Evolutionary conservation across 2,113 vertebrate species (phyloP).

Genomic region (Geococcyx californianus): DNA sequence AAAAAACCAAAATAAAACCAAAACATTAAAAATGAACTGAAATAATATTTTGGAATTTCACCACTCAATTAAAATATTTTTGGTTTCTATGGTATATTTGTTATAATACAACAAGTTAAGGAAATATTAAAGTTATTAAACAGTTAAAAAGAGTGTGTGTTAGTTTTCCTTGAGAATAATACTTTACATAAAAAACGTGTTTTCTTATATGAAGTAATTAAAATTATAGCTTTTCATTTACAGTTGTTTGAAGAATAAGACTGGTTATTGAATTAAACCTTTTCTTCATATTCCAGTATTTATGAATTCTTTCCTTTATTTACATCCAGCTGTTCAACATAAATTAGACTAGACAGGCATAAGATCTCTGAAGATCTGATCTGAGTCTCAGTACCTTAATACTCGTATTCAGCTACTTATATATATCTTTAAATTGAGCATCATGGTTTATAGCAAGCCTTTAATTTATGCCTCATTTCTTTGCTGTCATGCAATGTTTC

Average conservation of each 20-base stretch:
- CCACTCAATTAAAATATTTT: not conserved
- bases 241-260: not conserved
- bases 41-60: not conserved
- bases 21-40: not conserved
- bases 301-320: not conserved
- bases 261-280: not conserved
- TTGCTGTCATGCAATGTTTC: not conserved
- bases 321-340: not conserved
- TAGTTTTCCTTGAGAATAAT: not conserved
- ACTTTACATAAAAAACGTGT: rapidly evolving
- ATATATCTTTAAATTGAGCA: not conserved
- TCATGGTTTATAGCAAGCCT: not conserved
- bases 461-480: not conserved
- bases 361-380: not conserved
- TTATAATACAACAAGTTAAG: not conserved
- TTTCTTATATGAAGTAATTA: not conserved
- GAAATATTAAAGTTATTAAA: not conserved
- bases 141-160: not conserved
- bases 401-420: not conserved
- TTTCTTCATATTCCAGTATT: not conserved
- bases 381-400: not conserved
- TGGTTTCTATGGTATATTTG: not conserved
- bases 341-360: not conserved
- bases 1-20: too few species aligned
- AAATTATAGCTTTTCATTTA: not conserved